These are phyloP conservation scores for Sander lucioperca DNA, from an alignment of 2,113 vertebrate genomes.

Conservation along the genomic window DNA sequence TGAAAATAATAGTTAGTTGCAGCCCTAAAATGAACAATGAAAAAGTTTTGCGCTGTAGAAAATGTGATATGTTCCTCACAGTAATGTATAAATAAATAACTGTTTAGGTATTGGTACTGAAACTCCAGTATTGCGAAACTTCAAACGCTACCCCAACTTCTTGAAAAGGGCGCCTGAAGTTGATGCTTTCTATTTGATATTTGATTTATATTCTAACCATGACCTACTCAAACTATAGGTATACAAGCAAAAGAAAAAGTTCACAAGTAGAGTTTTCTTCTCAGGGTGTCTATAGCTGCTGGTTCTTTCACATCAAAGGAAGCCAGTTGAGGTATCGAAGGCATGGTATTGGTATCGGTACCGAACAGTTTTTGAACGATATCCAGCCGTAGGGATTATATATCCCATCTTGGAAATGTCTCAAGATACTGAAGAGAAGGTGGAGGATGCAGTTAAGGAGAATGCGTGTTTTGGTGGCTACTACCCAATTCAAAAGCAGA, in stretches of 20 bases:
- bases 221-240: not conserved
- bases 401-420: not conserved
- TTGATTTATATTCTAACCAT: slow-evolving; percentile 22
- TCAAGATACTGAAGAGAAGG: not conserved
- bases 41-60: not conserved
- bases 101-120: not conserved
- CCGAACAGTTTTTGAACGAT: no score
- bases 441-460: not conserved
- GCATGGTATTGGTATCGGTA: no score
- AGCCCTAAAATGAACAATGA: not conserved
- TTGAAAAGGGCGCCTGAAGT: not conserved
- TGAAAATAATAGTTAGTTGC: no score
- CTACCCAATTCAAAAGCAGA: not conserved
- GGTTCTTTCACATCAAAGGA: slow-evolving; percentile 10
- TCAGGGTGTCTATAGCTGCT: not conserved
- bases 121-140: not conserved
- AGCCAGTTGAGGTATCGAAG: not conserved
- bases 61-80: not conserved
- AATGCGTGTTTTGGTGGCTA: not conserved
- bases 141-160: slow-evolving; percentile 10
- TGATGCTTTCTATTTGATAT: not conserved
- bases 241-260: slow-evolving; percentile 34
- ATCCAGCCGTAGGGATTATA: not conserved
- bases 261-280: not conserved
- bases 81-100: not conserved